Percentiles rank a stretch among this genome's conserved stretches.
Evolutionary conservation across 2,113 vertebrate species (phyloP).

Genomic region (Tragulus kanchil): DNA sequence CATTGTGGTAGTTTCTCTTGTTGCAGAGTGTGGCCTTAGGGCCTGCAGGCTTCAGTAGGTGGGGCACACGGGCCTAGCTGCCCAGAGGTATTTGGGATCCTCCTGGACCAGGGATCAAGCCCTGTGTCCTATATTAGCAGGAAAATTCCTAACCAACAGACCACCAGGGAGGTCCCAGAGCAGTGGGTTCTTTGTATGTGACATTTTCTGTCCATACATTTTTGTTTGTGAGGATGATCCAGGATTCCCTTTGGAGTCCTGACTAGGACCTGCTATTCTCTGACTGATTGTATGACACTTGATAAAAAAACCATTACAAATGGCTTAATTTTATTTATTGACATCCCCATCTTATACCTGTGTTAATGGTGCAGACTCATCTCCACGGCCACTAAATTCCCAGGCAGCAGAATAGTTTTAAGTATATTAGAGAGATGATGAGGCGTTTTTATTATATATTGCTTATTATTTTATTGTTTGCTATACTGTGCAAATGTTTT

Average conservation of each 20-base stretch:
- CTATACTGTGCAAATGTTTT: neutral
- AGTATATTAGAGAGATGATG: neutral
- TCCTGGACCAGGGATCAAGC: neutral
- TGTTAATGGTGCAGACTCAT: slow-evolving; percentile 33
- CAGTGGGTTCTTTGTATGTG: neutral
- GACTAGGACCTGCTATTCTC: neutral
- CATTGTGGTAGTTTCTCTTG: neutral
- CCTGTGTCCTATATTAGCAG: neutral
- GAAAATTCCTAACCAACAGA: neutral
- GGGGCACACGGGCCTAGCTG: neutral
- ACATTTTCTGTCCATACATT: neutral
- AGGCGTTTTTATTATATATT: neutral
- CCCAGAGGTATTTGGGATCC: neutral
- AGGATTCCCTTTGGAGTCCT: neutral
- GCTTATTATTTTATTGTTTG: slow-evolving; percentile 10
- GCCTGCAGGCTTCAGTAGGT: neutral
- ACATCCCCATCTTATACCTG: neutral
- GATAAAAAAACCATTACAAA: neutral
- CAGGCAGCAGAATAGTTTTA: slow-evolving; percentile 42
- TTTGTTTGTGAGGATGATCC: neutral
- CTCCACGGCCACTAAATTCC: neutral
- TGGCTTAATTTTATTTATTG: slow-evolving; percentile 26
- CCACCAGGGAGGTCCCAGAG: neutral
- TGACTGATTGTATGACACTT: neutral
- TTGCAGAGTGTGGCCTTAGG: neutral